Conservation (phyloP, 2,888 invertebrate genomes). For the Melinaea menophilus region DNA sequence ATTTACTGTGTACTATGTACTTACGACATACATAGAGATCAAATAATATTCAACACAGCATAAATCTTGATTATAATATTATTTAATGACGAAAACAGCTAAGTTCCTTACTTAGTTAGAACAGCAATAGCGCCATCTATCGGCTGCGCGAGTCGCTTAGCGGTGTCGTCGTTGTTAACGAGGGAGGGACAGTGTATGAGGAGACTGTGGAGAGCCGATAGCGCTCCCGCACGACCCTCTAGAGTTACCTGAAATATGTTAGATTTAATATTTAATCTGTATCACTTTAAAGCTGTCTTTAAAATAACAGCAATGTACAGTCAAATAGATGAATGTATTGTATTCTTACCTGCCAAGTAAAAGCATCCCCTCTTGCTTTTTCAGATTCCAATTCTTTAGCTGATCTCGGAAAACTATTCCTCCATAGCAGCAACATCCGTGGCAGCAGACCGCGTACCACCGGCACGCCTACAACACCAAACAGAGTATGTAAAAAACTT, state of each 20-base stretch:
- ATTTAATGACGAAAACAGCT: not conserved
- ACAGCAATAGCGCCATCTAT: slow-evolving; percentile 97
- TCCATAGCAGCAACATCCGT: slow-evolving; percentile 95
- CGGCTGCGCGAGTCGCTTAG: slow-evolving; percentile 89
- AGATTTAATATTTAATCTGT: not conserved
- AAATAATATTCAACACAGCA: slow-evolving; percentile 6
- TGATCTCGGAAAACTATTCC: slow-evolving; percentile 98
- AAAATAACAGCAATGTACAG: not conserved
- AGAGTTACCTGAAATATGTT: slow-evolving; percentile 83
- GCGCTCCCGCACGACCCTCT: slow-evolving; percentile 96
- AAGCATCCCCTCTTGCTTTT: slow-evolving; percentile 96
- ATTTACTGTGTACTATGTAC: not conserved
- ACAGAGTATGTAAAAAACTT: no score
- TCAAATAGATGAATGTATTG: not conserved
- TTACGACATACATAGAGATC: no score
- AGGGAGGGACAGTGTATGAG: slow-evolving; percentile 93
- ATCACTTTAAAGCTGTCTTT: not conserved
- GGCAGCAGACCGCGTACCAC: slow-evolving; percentile 95
- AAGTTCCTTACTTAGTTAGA: slow-evolving; percentile 88
- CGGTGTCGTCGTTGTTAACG: slow-evolving; percentile 93
- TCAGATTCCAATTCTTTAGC: slow-evolving; percentile 98
- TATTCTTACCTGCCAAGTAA: slow-evolving; percentile 93
- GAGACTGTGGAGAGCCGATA: slow-evolving; percentile 97
- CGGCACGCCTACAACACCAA: slow-evolving; percentile 81
- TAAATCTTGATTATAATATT: not conserved